A percentile compares a stretch with the other conserved stretches of the same genome.
These are phyloP conservation scores for Orussus abietinus DNA, from an alignment of 1,140 invertebrate genomes.

Conservation along the genomic window DNA sequence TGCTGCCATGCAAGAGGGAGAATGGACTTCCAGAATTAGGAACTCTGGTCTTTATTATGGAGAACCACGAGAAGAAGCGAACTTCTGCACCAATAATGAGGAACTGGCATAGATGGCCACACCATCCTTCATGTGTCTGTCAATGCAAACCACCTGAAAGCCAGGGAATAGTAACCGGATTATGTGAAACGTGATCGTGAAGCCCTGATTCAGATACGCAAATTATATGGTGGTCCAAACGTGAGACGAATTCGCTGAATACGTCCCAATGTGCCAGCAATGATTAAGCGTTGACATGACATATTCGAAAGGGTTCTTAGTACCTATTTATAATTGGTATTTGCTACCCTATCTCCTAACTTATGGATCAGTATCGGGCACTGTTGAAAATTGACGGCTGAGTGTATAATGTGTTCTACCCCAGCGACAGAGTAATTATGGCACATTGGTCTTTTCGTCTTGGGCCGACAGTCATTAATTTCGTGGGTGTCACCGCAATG, in stretches of 20 bases:
- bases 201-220: conserved; percentile 2
- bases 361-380: too few species aligned
- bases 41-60: too few species aligned
- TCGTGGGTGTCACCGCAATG: too few species aligned
- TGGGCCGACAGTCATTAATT: too few species aligned
- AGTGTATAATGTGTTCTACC: too few species aligned
- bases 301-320: background rate
- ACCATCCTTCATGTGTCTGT: conserved; percentile 1
- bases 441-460: too few species aligned
- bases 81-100: background rate
- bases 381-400: too few species aligned
- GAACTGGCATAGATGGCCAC: background rate
- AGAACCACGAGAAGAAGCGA: background rate
- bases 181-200: background rate
- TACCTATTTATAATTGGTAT: background rate
- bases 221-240: conserved; percentile 1
- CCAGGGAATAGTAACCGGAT: background rate
- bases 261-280: conserved; percentile 1
- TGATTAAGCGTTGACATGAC: conserved; percentile 6
- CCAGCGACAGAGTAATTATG: too few species aligned
- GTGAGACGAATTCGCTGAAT: conserved; percentile 1
- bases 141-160: background rate
- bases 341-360: background rate
- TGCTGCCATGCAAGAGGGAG: too few species aligned
- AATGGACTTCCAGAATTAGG: too few species aligned